Conservation (phyloP, 2,797 vertebrate species). For the Nasua narica region DNA sequence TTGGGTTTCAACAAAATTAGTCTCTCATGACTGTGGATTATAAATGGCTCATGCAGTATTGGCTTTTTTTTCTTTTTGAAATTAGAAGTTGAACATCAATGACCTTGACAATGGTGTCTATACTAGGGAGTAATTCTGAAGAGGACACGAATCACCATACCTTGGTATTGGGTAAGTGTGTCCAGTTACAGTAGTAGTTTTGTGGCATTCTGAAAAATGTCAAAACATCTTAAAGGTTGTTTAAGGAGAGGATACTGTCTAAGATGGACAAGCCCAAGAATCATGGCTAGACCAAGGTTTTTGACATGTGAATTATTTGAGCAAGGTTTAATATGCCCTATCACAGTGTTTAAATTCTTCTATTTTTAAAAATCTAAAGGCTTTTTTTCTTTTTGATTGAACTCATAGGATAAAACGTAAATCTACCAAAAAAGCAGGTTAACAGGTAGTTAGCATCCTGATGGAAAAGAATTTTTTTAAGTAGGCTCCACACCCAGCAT, state of each 20-base stretch:
- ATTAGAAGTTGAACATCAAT: constrained; percentile 22
- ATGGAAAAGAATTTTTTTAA: not conserved
- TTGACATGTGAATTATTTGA: not conserved
- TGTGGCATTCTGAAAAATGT: not conserved
- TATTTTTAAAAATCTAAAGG: not conserved
- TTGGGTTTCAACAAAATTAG: constrained; percentile 31
- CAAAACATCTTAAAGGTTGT: not conserved
- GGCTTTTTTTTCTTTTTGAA: not conserved
- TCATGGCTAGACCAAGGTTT: not conserved
- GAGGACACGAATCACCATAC: not conserved
- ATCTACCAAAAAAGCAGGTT: not conserved
- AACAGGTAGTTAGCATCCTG: not conserved
- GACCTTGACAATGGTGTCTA: not conserved
- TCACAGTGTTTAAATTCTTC: not conserved
- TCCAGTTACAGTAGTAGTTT: not conserved
- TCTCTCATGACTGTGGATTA: not conserved
- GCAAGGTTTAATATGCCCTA: not conserved
- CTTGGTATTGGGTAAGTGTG: not conserved
- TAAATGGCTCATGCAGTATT: not conserved
- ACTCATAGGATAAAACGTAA: not conserved
- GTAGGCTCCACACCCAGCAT: no score
- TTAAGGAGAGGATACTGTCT: not conserved
- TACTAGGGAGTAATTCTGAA: not conserved
- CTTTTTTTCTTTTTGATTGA: not conserved
- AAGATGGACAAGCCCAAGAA: not conserved